Evolutionary conservation across 2,113 vertebrate species (phyloP).

Genomic region (Nettapus auritus): DNA sequence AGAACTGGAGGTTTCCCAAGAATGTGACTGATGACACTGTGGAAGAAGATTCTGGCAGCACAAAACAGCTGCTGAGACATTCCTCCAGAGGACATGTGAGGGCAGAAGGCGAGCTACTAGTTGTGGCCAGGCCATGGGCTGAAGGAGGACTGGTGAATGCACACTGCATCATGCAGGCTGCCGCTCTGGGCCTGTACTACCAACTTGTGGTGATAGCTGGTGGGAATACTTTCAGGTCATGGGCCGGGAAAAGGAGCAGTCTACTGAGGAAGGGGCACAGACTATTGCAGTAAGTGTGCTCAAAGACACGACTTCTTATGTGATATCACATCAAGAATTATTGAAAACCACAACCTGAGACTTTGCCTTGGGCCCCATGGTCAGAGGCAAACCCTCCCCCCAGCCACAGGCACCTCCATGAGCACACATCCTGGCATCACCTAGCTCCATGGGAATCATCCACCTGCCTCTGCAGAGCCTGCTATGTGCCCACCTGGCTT

Average conservation of each 20-base stretch:
- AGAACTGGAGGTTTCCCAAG: neutral
- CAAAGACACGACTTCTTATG: neutral
- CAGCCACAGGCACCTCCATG: neutral
- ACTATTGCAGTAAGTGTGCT: neutral
- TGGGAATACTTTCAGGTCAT: neutral
- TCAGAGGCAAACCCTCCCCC: neutral
- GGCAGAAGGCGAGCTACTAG: neutral
- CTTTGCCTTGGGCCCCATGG: neutral
- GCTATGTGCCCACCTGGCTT: neutral
- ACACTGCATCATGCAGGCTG: neutral
- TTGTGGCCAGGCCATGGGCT: neutral
- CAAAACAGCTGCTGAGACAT: neutral
- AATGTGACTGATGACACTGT: neutral
- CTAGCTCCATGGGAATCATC: neutral
- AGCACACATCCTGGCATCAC: neutral
- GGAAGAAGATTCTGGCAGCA: neutral
- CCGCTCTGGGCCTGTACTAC: neutral
- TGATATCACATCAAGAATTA: neutral
- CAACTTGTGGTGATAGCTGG: neutral
- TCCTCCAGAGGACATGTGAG: neutral
- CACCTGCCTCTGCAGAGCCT: neutral
- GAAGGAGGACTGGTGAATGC: neutral
- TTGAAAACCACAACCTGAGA: neutral
- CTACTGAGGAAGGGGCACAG: neutral
- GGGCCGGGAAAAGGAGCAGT: neutral